Percentiles rank a stretch among this genome's conserved stretches.
Conservation (phyloP, 2,113 vertebrate genomes). For the Cyanocitta stelleri region DNA sequence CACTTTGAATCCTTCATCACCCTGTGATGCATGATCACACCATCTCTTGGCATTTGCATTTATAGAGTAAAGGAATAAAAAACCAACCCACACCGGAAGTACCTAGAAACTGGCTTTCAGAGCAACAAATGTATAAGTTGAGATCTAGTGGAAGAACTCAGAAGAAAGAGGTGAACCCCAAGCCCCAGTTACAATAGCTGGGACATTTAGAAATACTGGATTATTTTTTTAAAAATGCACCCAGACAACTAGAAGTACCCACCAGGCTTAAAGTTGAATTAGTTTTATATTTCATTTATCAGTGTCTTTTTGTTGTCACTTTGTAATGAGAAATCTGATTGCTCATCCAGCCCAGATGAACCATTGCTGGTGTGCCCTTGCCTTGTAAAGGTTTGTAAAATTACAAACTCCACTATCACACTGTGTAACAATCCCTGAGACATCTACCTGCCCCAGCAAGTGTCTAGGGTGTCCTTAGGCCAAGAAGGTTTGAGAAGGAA, state of each 20-base stretch:
- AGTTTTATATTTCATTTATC: background rate
- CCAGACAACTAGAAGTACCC: background rate
- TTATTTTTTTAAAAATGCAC: background rate
- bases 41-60: background rate
- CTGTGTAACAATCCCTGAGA: background rate
- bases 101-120: background rate
- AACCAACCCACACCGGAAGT: accelerated
- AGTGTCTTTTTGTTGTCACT: background rate
- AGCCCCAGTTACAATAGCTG: background rate
- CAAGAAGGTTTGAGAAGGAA: background rate
- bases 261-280: background rate
- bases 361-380: background rate
- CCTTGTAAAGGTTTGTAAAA: background rate
- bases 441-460: background rate
- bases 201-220: background rate
- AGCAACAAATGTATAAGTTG: background rate
- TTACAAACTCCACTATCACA: accelerated
- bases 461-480: background rate
- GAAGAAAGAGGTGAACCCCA: background rate
- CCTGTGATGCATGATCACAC: background rate
- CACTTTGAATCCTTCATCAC: background rate
- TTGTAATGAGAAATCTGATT: background rate
- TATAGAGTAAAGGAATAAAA: background rate
- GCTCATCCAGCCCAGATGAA: background rate
- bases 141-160: background rate